A percentile compares a stretch with the other conserved stretches of the same genome.
Conservation (phyloP, 2,888 invertebrate species). For the Leptopilina myrica region DNA sequence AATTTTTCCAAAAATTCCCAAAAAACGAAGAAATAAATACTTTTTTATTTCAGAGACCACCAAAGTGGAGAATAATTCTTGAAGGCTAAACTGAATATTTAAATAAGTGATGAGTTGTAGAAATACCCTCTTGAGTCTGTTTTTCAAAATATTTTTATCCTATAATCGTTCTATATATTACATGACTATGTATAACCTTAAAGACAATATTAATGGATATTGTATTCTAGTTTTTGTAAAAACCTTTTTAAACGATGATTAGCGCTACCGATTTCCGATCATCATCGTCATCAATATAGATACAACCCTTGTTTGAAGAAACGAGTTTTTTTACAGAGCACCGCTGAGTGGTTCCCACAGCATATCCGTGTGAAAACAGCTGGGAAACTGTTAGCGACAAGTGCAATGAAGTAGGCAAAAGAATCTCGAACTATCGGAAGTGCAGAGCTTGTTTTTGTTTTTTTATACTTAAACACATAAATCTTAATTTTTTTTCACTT, state of each 20-base stretch:
- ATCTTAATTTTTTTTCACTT: conserved; percentile 33
- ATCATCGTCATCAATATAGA: neutral
- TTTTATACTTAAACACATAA: neutral
- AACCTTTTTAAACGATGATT: neutral
- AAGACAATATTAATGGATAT: neutral
- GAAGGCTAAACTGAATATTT: no score
- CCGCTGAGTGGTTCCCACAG: conserved; percentile 71
- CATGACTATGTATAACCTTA: no score
- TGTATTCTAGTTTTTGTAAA: neutral
- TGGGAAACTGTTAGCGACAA: conserved; percentile 69
- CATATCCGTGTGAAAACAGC: conserved; percentile 70
- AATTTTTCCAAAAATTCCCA: no score
- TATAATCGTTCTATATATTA: no score
- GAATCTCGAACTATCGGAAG: conserved; percentile 5
- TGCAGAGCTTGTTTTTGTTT: conserved; percentile 16
- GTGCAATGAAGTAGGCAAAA: conserved; percentile 50
- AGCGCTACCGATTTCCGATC: neutral
- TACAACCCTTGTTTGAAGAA: conserved; percentile 64
- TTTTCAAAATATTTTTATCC: no score
- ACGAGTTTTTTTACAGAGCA: conserved; percentile 61
- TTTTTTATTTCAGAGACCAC: no score
- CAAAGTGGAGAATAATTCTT: no score
- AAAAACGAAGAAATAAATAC: neutral
- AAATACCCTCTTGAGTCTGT: no score
- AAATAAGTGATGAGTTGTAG: no score